A percentile compares a stretch with the other conserved stretches of the same genome.
These are phyloP conservation scores for Brachyistius frenatus DNA, from an alignment of 2,113 vertebrate species.

Conservation along the genomic window DNA sequence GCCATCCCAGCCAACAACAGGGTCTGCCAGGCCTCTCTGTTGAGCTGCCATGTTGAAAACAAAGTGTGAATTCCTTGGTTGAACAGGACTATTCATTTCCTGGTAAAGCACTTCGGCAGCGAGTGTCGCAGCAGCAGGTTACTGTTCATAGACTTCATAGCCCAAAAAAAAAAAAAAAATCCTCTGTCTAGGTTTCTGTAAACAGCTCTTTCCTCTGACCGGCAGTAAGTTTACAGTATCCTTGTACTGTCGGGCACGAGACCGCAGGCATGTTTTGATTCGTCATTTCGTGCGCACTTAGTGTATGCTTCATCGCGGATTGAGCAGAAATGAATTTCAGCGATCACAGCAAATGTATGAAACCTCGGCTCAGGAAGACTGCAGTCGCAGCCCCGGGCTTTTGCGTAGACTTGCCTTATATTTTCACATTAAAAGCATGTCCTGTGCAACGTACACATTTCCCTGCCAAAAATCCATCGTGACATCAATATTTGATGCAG, in stretches of 20 bases:
- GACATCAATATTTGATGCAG: conserved; percentile 35
- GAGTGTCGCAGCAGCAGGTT: conserved; percentile 45
- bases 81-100: conserved; percentile 53
- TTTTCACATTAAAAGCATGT: conserved; percentile 2
- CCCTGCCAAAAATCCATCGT: conserved; percentile 7
- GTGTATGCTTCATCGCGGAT: not conserved
- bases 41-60: conserved; percentile 57
- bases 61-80: conserved; percentile 59
- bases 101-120: conserved; percentile 64
- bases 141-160: conserved; percentile 38
- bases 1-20: conserved; percentile 4
- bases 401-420: conserved; percentile 7
- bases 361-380: not conserved
- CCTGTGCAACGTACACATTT: not conserved
- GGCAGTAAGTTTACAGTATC: conserved; percentile 2
- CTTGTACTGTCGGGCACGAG: not conserved
- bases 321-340: not conserved
- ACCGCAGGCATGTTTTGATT: not conserved
- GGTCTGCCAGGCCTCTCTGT: conserved; percentile 3
- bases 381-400: not conserved
- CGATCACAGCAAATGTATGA: not conserved
- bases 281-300: not conserved
- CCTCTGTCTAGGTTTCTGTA: conserved; percentile 30
- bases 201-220: conserved; percentile 34
- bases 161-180: conserved; percentile 48